Conservation (phyloP, 2,888 invertebrate genomes). For the Philereme vetulata region DNA sequence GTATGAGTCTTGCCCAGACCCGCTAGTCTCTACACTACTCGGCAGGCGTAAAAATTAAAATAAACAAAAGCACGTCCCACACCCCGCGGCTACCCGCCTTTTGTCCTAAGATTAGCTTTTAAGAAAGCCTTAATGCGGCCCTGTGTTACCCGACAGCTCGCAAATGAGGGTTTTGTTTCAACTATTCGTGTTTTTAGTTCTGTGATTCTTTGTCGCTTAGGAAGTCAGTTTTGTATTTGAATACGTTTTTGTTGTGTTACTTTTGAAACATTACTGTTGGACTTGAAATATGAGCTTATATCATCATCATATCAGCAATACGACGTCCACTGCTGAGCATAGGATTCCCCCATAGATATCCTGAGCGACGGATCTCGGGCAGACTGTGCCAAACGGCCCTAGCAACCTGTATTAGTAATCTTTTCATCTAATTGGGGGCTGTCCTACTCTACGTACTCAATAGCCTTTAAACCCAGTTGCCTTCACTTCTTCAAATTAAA, state of each 20-base stretch:
- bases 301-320: too few species aligned
- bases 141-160: conserved; percentile 35
- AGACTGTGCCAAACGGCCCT: too few species aligned
- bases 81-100: conserved; percentile 70
- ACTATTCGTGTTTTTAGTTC: conserved; percentile 32
- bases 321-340: too few species aligned
- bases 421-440: too few species aligned
- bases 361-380: too few species aligned
- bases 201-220: conserved; percentile 24
- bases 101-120: conserved; percentile 82
- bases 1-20: conserved; percentile 59
- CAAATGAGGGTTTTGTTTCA: conserved; percentile 40
- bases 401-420: too few species aligned
- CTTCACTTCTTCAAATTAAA: too few species aligned
- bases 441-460: too few species aligned
- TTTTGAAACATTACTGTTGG: neutral
- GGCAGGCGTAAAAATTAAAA: conserved; percentile 80
- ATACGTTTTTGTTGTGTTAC: neutral
- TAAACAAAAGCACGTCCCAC: conserved; percentile 79
- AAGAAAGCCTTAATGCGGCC: conserved; percentile 63
- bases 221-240: neutral
- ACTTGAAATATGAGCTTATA: neutral
- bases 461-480: too few species aligned
- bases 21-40: conserved; percentile 57
- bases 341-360: too few species aligned